Conservation (phyloP, 2,797 vertebrate genomes). For the Scarus forsteni region DNA sequence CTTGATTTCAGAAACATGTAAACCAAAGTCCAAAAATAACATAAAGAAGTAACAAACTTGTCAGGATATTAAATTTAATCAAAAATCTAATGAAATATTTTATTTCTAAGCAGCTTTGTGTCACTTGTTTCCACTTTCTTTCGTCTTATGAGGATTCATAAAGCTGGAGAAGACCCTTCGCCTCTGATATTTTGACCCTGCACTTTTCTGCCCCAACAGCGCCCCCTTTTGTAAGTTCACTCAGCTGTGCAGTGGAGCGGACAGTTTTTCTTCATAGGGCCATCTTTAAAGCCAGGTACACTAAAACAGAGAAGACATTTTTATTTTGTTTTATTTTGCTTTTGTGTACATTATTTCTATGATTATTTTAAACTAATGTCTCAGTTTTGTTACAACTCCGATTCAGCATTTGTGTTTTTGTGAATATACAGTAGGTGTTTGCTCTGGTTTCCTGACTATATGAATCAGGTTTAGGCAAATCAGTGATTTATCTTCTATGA, state of each 20-base stretch:
- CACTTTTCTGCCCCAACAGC: constrained; percentile 74
- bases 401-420: too few species aligned
- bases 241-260: constrained; percentile 11
- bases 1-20: too few species aligned
- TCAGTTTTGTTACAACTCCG: background rate
- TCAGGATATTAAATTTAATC: too few species aligned
- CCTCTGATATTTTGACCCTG: constrained; percentile 27
- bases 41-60: too few species aligned
- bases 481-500: background rate
- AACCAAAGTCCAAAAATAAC: too few species aligned
- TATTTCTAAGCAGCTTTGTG: background rate
- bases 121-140: constrained; percentile 8
- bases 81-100: too few species aligned
- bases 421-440: background rate
- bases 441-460: background rate
- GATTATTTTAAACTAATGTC: too few species aligned
- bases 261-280: background rate
- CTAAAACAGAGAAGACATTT: background rate
- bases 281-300: background rate
- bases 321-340: too few species aligned
- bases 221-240: constrained; percentile 72
- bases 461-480: background rate
- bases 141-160: constrained; percentile 41
- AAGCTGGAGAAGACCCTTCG: constrained; percentile 30
- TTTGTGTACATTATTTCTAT: too few species aligned